Percentiles rank a stretch among this genome's conserved stretches.
These are phyloP conservation scores for Triops cancriformis DNA, from an alignment of 1,140 invertebrate genomes.

Conservation along the genomic window DNA sequence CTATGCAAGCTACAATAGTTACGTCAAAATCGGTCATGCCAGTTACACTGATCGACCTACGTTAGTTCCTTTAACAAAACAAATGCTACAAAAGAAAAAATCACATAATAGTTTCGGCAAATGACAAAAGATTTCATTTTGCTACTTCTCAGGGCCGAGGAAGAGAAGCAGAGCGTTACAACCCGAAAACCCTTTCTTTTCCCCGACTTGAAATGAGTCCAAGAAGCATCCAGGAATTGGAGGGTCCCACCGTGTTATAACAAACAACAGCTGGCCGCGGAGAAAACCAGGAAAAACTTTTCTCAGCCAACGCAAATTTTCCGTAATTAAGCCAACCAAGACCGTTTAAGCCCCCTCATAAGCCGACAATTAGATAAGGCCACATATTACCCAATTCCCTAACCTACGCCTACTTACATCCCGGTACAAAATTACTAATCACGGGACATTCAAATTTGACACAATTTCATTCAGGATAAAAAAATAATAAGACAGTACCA, in stretches of 20 bases:
- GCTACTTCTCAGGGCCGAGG: neutral
- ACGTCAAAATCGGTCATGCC: too few relatives aligned
- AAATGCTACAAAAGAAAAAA: too few relatives aligned
- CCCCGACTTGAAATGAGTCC: neutral
- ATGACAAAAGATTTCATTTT: too few relatives aligned
- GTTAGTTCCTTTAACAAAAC: too few relatives aligned
- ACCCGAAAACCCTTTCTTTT: neutral
- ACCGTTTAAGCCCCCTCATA: neutral
- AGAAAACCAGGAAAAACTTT: neutral
- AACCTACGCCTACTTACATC: neutral
- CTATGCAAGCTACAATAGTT: too few relatives aligned
- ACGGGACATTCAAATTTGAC: too few relatives aligned
- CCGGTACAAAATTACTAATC: too few relatives aligned
- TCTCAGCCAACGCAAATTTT: neutral
- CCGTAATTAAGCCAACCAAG: neutral
- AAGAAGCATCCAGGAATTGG: neutral
- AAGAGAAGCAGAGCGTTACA: neutral
- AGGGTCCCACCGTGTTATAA: neutral
- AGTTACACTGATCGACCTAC: too few relatives aligned
- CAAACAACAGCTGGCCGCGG: neutral
- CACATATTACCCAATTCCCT: neutral
- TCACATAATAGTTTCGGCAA: too few relatives aligned
- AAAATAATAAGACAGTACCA: too few relatives aligned
- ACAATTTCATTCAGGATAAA: too few relatives aligned
- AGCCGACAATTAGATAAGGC: neutral